A percentile compares a stretch with the other conserved stretches of the same genome.
Conservation (phyloP, 2,888 invertebrate genomes). For the Rhingia campestris region DNA sequence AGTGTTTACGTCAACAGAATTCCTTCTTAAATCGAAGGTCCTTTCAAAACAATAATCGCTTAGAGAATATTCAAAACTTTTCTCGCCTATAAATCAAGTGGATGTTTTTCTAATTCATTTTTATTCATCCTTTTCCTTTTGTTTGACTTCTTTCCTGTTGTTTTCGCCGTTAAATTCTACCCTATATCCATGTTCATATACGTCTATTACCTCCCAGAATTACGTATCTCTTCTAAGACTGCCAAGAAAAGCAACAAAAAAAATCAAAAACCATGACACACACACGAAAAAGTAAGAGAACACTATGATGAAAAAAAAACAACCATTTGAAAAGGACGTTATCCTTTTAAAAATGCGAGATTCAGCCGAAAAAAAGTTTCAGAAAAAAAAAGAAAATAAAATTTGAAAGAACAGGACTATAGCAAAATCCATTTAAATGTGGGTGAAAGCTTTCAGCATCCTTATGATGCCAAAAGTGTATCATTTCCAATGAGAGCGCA, state of each 20-base stretch:
- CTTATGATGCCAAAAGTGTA: conserved; percentile 44
- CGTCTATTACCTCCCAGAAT: conserved; percentile 42
- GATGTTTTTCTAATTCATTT: conserved; percentile 53
- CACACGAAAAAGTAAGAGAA: conserved; percentile 18
- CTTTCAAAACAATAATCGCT: conserved; percentile 15
- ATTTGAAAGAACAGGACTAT: conserved; percentile 16
- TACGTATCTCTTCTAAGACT: conserved; percentile 40
- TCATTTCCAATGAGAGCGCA: conserved; percentile 26
- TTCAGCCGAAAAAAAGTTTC: conserved; percentile 50
- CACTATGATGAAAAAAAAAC: conserved; percentile 23
- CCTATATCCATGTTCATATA: conserved; percentile 32
- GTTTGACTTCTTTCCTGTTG: conserved; percentile 17
- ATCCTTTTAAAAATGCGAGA: conserved; percentile 69
- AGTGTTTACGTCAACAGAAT: not conserved
- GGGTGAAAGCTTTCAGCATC: conserved; percentile 71
- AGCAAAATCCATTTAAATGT: conserved; percentile 48
- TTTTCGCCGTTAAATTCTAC: conserved; percentile 22
- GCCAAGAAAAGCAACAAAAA: conserved; percentile 13
- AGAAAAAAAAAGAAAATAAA: conserved; percentile 42
- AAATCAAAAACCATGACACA: conserved; percentile 35
- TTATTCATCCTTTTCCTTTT: conserved; percentile 14
- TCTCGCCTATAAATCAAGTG: conserved; percentile 60
- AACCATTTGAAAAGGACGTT: conserved; percentile 60
- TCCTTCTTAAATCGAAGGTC: conserved; percentile 7
- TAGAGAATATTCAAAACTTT: conserved; percentile 45